Percentiles rank a stretch among this genome's conserved stretches.
Evolutionary conservation across 2,888 invertebrate genomes (phyloP).

Genomic region (Trichopria drosophilae): DNA sequence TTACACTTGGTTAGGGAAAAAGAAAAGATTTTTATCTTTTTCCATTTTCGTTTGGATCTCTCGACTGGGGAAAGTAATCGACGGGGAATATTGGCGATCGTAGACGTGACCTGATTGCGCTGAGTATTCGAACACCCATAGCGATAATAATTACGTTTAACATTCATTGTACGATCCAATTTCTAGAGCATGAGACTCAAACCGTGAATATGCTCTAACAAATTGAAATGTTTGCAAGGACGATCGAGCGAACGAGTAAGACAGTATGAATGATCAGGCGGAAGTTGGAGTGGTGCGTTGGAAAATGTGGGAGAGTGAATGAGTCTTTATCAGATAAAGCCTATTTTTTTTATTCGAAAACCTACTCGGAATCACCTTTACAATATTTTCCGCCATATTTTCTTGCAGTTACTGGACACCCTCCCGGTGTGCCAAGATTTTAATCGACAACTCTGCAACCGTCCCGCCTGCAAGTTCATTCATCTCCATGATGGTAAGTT

Average conservation of each 20-base stretch:
- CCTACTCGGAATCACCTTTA: slow-evolving; percentile 34
- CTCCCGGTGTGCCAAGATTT: slow-evolving; percentile 99
- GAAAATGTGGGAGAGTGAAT: slow-evolving; percentile 28
- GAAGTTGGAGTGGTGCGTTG: slow-evolving; percentile 22
- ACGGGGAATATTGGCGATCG: no score
- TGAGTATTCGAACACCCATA: slow-evolving; percentile 49
- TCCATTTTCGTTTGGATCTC: no score
- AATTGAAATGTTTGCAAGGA: slow-evolving; percentile 44
- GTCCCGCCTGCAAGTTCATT: slow-evolving; percentile 97
- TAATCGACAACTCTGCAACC: slow-evolving; percentile 96
- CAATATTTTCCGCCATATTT: slow-evolving; percentile 53
- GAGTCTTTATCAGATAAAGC: slow-evolving; percentile 15
- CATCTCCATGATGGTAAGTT: slow-evolving; percentile 92
- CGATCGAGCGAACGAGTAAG: slow-evolving; percentile 20
- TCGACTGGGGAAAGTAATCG: no score
- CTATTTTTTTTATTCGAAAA: slow-evolving; percentile 8
- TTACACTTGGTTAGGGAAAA: no score
- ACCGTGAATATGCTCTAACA: slow-evolving; percentile 55
- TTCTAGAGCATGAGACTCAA: slow-evolving; percentile 55
- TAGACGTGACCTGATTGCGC: no score
- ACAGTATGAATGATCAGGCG: slow-evolving; percentile 15
- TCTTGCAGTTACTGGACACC: slow-evolving; percentile 99
- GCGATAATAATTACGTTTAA: slow-evolving; percentile 50
- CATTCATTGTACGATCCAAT: slow-evolving; percentile 50
- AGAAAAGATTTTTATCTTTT: no score